Evolutionary conservation across 2,113 vertebrate species (phyloP), one percentile per base, ranked within the genome.

Genomic region (Amblyopsis rosae): DNA sequence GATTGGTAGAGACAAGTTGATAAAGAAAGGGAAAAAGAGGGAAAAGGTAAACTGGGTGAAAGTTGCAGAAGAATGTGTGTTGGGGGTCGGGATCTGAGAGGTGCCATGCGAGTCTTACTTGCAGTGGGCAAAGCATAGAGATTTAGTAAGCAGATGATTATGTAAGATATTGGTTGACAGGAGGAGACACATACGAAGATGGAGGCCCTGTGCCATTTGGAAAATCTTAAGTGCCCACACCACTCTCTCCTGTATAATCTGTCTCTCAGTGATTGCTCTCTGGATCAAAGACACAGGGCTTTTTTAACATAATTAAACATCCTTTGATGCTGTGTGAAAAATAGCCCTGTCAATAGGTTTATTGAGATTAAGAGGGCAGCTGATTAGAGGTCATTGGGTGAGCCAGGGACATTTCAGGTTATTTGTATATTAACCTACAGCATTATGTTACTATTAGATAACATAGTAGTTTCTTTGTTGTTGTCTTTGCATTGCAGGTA

Each of bases 91-190:
- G n/a, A 47, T 51, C 73, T 17, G 63, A 13, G 51, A 50, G 7
- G 48, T 46, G 9, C 59, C 0, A 15, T 48, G 47, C 61, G n/a
- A 76, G 66, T 15, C 73, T 19, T 75, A 73, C 64, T 19, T 59
- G 58, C 13, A 41, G 55, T 62, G 71, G 59, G 58, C 69, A 71
- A 70, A 26, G 79, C 67, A 54, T 8, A 55, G 73, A 75, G 75
- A 81, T 83, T 71, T 60, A 77, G 79, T 64, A 58, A 77, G 67
- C 74, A 79, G 72, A 70, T 74, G 66, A 85, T 89, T 87, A 86
- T 82, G 65, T 79, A 81, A 88, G 69, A 45, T 58, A 61, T 41
- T 64, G 67, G 72, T 85, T 70, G 70, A 80, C 32, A 15, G 75
- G 65, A 66, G 59, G 75, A 77, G 64, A 82, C 63, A 65, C 49